Evolutionary conservation across 2,797 vertebrate genomes (phyloP).

Genomic region (Parauchenoglanis ngamensis): DNA sequence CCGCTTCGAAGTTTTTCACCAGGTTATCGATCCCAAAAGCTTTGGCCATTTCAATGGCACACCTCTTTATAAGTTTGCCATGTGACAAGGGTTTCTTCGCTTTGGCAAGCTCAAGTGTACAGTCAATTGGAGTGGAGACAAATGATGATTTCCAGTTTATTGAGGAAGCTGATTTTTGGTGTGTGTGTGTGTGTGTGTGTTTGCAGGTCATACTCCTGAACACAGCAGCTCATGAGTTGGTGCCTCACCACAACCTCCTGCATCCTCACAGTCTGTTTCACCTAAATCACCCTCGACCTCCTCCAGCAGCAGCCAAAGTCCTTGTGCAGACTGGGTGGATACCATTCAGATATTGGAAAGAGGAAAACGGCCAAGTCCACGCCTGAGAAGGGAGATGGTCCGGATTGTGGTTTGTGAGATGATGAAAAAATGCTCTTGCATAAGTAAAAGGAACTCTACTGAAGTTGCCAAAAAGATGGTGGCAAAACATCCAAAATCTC

Average conservation of each 20-base stretch:
- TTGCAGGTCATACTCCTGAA: slow-evolving; percentile 39
- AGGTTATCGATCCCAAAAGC: too few relatives aligned
- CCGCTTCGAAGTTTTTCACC: too few relatives aligned
- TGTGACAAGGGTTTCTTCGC: too few relatives aligned
- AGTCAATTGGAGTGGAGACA: too few relatives aligned
- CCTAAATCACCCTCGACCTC: slow-evolving; percentile 8
- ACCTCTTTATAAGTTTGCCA: too few relatives aligned
- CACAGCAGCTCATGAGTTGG: slow-evolving; percentile 34
- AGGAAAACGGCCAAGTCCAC: slow-evolving; percentile 33
- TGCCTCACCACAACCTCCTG: background rate
- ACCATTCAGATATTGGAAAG: slow-evolving; percentile 45
- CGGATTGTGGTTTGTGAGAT: slow-evolving; percentile 34
- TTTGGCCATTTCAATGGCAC: too few relatives aligned
- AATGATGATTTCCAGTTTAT: slow-evolving; percentile 35
- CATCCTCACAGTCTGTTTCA: background rate
- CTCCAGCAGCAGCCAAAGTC: slow-evolving; percentile 29
- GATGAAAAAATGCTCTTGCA: background rate
- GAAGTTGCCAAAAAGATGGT: slow-evolving; percentile 14
- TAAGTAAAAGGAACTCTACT: background rate
- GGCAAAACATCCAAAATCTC: background rate
- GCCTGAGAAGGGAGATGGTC: slow-evolving; percentile 41
- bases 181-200: slow-evolving; percentile 20
- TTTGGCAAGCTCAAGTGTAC: too few relatives aligned
- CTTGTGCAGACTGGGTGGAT: slow-evolving; percentile 37
- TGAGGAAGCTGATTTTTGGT: slow-evolving; percentile 47